Percentiles rank a stretch among this genome's conserved stretches.
Evolutionary conservation across 1,140 invertebrate species (phyloP).

Genomic region (Anoplolepis gracilipes): DNA sequence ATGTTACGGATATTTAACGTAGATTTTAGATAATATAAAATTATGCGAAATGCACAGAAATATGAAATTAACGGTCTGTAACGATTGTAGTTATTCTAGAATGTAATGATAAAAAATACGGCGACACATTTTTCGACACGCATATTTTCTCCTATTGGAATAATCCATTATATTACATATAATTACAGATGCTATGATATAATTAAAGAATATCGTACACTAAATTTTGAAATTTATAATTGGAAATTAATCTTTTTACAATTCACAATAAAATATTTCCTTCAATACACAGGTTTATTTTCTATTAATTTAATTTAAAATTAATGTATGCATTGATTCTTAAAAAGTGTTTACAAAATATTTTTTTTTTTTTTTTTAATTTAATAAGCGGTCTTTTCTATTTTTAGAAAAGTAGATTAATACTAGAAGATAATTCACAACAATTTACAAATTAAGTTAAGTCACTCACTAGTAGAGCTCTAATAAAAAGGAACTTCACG

Average conservation of each 20-base stretch:
- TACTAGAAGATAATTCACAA: constrained; percentile 11
- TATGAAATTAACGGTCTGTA: constrained; percentile 23
- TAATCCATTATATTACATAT: neutral
- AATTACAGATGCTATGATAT: neutral
- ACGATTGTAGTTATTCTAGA: constrained; percentile 38
- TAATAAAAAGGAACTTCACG: constrained; percentile 57
- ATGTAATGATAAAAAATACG: neutral
- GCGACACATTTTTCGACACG: constrained; percentile 8
- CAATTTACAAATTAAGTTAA: constrained; percentile 32
- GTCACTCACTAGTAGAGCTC: neutral
- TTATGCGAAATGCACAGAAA: constrained; percentile 12
- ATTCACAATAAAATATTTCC: neutral
- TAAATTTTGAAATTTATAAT: neutral
- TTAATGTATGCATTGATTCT: neutral
- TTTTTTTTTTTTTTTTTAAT: neutral
- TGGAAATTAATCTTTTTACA: neutral
- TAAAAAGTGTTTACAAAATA: neutral
- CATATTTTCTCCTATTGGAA: neutral
- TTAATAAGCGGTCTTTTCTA: neutral
- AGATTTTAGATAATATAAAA: constrained; percentile 45
- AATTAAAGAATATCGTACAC: neutral
- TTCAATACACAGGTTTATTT: neutral
- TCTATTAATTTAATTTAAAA: neutral
- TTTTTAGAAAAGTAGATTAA: neutral
- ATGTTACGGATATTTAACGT: constrained; percentile 24